Percentiles rank a stretch among this genome's conserved stretches.
Evolutionary conservation across 2,888 invertebrate species (phyloP).

Genomic region (Monochamus alternatus): DNA sequence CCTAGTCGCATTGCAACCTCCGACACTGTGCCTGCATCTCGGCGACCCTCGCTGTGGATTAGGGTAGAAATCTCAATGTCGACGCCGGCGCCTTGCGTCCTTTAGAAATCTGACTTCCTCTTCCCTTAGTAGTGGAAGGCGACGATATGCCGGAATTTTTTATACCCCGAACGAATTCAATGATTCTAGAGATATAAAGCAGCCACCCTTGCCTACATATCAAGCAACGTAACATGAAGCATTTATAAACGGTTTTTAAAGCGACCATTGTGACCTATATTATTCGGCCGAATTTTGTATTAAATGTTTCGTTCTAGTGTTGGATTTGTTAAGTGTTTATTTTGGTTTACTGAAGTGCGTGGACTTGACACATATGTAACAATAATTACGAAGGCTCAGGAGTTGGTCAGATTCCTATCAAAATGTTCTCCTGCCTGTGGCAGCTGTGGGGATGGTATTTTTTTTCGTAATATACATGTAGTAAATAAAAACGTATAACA

Average conservation of each 20-base stretch:
- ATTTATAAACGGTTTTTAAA: slow-evolving; percentile 27
- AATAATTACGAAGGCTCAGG: slow-evolving; percentile 29
- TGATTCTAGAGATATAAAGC: neutral
- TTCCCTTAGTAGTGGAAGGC: slow-evolving; percentile 36
- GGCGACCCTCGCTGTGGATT: slow-evolving; percentile 28
- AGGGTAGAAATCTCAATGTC: slow-evolving; percentile 43
- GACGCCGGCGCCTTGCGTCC: slow-evolving; percentile 46
- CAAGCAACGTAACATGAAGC: slow-evolving; percentile 3
- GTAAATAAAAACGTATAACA: neutral
- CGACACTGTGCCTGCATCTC: slow-evolving; percentile 30
- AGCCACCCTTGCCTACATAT: slow-evolving; percentile 4
- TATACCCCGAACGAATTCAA: neutral
- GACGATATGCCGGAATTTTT: slow-evolving; percentile 39
- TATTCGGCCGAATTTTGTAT: slow-evolving; percentile 35
- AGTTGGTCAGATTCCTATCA: slow-evolving; percentile 52
- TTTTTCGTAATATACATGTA: slow-evolving; percentile 21
- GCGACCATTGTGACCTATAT: slow-evolving; percentile 63
- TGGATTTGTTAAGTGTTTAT: slow-evolving; percentile 46
- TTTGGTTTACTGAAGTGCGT: slow-evolving; percentile 49
- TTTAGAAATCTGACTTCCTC: slow-evolving; percentile 34
- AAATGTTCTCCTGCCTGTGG: slow-evolving; percentile 78
- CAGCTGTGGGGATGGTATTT: slow-evolving; percentile 74
- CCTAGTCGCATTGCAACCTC: neutral
- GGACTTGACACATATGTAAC: slow-evolving; percentile 45
- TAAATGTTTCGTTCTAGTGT: slow-evolving; percentile 52